Percentiles rank a stretch among this genome's conserved stretches.
These are phyloP conservation scores for Acronicta alni DNA, from an alignment of 2,888 invertebrate species.

Conservation along the genomic window DNA sequence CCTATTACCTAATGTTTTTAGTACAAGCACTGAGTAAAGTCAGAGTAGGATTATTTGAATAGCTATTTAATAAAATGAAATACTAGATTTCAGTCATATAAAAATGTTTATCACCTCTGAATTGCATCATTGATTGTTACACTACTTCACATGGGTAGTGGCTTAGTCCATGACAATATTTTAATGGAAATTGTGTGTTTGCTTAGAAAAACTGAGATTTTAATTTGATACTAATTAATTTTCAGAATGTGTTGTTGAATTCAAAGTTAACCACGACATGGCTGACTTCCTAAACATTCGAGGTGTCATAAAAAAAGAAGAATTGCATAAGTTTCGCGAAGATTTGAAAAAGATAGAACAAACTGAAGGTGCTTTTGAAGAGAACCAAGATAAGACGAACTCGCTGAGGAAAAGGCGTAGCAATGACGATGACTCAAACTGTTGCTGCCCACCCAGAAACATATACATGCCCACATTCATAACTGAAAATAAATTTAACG, in stretches of 20 bases:
- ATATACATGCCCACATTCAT: conserved; percentile 75
- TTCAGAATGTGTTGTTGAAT: conserved; percentile 71
- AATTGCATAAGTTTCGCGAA: conserved; percentile 43
- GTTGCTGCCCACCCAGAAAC: conserved; percentile 70
- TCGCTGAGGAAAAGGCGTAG: conserved; percentile 35
- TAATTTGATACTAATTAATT: conserved; percentile 12
- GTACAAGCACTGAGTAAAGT: too few relatives aligned
- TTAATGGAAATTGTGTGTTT: background rate
- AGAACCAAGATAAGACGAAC: background rate
- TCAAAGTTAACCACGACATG: conserved; percentile 67
- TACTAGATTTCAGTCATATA: background rate
- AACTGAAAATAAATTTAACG: conserved; percentile 67
- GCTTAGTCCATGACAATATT: background rate
- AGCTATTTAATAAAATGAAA: background rate
- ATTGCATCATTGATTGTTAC: too few relatives aligned
- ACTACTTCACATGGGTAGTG: background rate
- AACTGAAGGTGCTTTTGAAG: background rate
- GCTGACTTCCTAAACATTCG: conserved; percentile 66
- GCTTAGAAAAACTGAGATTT: too few relatives aligned
- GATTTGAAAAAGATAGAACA: conserved; percentile 30
- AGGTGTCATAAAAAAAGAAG: conserved; percentile 62
- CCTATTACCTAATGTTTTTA: too few relatives aligned
- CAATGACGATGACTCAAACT: conserved; percentile 45
- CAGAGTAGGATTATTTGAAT: background rate
- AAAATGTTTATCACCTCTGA: background rate